phyloP scores from a whole-genome alignment of 2,113 vertebrate genomes.

The Leptobrachium ailaonicum region DNA sequence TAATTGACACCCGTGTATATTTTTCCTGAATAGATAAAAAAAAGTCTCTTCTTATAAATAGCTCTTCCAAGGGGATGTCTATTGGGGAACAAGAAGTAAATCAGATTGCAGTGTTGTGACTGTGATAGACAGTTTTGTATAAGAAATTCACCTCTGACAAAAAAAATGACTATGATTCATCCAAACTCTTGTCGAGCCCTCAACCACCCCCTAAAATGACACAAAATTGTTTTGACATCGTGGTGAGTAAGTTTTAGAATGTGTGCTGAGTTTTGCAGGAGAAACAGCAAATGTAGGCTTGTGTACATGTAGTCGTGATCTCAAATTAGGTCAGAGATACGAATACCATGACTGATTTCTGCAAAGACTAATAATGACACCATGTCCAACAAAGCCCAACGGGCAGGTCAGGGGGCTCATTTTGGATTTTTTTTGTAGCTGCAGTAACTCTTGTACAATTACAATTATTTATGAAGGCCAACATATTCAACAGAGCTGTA shows the following conservation, averaged over 20 bases:
- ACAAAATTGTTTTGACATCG: not conserved
- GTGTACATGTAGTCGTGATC: not conserved
- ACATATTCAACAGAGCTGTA: no score
- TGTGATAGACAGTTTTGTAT: conserved; percentile 20
- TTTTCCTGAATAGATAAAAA: not conserved
- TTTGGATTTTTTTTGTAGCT: no score
- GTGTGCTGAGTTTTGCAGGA: no score
- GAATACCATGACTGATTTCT: no score
- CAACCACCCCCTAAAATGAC: not conserved
- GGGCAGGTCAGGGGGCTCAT: no score
- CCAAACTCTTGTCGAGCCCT: not conserved
- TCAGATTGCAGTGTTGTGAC: conserved; percentile 12
- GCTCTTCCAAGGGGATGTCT: conserved; percentile 4
- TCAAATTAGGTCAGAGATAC: not conserved
- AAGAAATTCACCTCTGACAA: conserved; percentile 11
- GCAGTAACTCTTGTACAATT: no score
- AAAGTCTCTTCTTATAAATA: not conserved
- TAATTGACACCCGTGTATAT: conserved; percentile 15
- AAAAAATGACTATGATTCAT: not conserved
- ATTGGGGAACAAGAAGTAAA: not conserved
- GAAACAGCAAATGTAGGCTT: not conserved
- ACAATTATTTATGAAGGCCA: no score
- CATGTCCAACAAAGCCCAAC: no score
- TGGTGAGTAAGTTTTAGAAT: not conserved
- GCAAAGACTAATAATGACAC: no score